Conservation (phyloP, 2,113 vertebrate species). For the Colossoma macropomum region DNA sequence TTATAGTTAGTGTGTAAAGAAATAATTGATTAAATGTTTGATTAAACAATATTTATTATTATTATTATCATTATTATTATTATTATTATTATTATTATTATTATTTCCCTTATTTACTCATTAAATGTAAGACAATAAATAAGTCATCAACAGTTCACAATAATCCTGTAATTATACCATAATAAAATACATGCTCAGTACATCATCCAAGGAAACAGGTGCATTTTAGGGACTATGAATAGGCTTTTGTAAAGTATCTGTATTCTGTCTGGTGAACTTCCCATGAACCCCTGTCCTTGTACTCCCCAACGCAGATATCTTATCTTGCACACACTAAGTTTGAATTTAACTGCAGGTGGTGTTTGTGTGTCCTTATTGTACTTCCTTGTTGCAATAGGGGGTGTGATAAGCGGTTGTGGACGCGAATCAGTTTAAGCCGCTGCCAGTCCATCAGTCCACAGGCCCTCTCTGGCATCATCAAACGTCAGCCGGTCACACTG, state of each 20-base stretch:
- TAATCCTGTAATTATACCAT: too few relatives aligned
- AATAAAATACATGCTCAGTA: too few relatives aligned
- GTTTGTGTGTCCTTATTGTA: neutral
- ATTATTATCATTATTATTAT: too few relatives aligned
- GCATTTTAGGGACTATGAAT: neutral
- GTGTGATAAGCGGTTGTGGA: conserved; percentile 96
- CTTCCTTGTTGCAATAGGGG: conserved; percentile 79
- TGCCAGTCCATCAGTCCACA: conserved; percentile 93
- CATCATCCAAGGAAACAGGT: neutral
- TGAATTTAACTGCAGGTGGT: neutral
- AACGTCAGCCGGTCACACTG: conserved; percentile 91
- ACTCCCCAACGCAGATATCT: neutral
- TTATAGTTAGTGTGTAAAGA: too few relatives aligned
- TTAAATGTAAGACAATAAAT: too few relatives aligned
- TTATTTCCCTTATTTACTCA: too few relatives aligned
- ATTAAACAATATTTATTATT: too few relatives aligned
- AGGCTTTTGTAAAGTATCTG: neutral
- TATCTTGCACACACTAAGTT: neutral
- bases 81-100: too few relatives aligned
- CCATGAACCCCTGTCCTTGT: neutral
- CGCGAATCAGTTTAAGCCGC: conserved; percentile 92
- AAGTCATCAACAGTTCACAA: too few relatives aligned
- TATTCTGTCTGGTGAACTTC: neutral
- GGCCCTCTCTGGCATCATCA: conserved; percentile 95
- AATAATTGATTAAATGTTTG: too few relatives aligned